These are phyloP conservation scores for Phylloscopus collybita DNA, from an alignment of 2,797 vertebrate species.

Conservation along the genomic window DNA sequence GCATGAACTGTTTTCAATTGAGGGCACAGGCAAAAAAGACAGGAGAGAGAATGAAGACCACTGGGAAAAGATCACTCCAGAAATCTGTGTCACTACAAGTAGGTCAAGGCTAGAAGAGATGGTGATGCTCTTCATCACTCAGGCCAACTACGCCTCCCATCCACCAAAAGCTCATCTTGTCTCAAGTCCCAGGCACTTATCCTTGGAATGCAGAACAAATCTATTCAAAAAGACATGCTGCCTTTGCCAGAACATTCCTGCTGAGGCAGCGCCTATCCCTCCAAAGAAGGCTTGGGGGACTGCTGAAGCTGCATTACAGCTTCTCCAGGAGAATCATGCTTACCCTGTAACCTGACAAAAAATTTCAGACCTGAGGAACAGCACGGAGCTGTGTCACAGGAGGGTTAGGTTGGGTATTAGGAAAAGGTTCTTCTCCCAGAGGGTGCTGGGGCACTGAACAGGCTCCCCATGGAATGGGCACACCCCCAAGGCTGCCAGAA, in stretches of 20 bases:
- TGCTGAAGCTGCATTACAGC: neutral
- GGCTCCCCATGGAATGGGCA: neutral
- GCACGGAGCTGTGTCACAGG: neutral
- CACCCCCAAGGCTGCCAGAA: accelerated
- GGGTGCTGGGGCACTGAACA: neutral
- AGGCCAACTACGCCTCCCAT: neutral
- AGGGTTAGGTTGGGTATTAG: neutral
- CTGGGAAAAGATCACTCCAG: neutral
- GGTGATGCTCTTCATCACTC: neutral
- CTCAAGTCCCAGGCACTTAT: neutral
- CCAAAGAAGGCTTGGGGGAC: neutral
- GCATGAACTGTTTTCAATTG: neutral
- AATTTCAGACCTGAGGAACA: neutral
- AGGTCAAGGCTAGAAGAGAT: neutral
- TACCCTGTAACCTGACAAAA: neutral
- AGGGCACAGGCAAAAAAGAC: neutral
- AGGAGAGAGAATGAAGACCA: neutral
- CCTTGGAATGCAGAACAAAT: neutral
- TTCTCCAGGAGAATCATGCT: neutral
- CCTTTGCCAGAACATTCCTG: neutral
- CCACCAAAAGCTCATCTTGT: neutral
- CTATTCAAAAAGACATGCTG: accelerated
- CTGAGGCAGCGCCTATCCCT: neutral
- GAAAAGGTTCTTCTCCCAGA: neutral
- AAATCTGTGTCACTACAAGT: neutral